Evolutionary conservation across 1,140 invertebrate genomes (phyloP), one percentile per base, ranked within the genome.

Genomic region (Calycopis cecrops): DNA sequence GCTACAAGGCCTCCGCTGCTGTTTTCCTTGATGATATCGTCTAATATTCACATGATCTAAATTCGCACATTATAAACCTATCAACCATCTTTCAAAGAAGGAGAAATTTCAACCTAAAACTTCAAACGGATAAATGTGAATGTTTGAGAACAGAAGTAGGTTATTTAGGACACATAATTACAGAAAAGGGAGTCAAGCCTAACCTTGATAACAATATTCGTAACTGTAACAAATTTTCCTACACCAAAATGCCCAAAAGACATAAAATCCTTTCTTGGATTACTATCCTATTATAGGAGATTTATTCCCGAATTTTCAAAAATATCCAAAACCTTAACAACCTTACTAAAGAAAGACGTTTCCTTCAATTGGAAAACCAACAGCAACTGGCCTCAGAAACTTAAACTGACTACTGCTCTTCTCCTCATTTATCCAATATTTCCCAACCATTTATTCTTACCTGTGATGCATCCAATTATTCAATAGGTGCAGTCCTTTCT

Each of bases 381-480:
- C 49, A 62, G 4, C 51, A 56, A 48, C 35, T 56, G 7, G 53
- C 48, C 21, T 6, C 33, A 48, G 4, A 64, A 79, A 68, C 40
- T n/a, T 16, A 53, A 53, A 53, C 33, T 53, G 7, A 53, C 14
- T n/a, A 28, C 52, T 33, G 40, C 52, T 28, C 21, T 28, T 28
- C 21, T 28, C 16, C 12, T 44, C 21, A 38, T 21, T 12, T 18
- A 44, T 9, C 12, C 35, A 9, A 35, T 18, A 18, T n/a, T 40
- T 38, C 35, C 14, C n/a, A 52, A 18, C 16, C 9, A 6, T 38
- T 52, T 18, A 17, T 40, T 11, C 17, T 18, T 4, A 40, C 35
- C 11, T 17, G 10, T 16, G 18, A 40, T 12, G 40, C 40, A 4
- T 52, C 35, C 18, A 52, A 52, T 38, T 28, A n/a, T 11, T n/a